These are phyloP conservation scores for Notamacropus eugenii DNA, from an alignment of 2,797 vertebrate genomes.

Conservation along the genomic window DNA sequence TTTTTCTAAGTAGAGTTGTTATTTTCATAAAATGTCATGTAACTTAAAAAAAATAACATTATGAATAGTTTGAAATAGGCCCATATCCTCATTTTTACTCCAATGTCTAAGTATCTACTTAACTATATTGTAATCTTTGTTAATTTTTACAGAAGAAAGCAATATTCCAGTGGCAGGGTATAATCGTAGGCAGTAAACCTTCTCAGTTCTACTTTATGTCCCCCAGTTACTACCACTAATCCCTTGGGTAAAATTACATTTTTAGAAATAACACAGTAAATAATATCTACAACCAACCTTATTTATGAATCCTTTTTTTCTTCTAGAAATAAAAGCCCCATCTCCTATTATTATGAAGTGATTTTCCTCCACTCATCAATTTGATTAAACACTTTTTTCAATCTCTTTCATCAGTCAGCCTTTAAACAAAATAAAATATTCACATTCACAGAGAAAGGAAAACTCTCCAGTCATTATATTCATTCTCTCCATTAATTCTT, in stretches of 20 bases:
- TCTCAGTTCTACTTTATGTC: background rate
- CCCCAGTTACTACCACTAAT: background rate
- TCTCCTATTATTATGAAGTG: background rate
- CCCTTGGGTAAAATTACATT: background rate
- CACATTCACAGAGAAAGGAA: background rate
- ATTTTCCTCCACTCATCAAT: background rate
- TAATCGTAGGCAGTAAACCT: background rate
- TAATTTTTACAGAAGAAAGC: background rate
- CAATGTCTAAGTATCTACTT: background rate
- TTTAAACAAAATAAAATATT: background rate
- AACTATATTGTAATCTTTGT: background rate
- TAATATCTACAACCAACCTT: background rate
- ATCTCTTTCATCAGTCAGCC: background rate
- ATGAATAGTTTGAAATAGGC: slow-evolving; percentile 14
- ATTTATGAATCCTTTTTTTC: background rate
- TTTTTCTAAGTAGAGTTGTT: slow-evolving; percentile 48
- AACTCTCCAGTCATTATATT: background rate
- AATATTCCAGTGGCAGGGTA: background rate
- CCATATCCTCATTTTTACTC: background rate
- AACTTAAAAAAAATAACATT: slow-evolving; percentile 37
- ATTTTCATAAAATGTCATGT: background rate
- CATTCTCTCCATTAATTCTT: background rate
- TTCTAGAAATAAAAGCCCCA: background rate
- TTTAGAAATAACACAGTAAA: background rate
- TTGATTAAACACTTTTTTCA: background rate